Base-by-base conservation (phyloP, 2,888 invertebrate species). In the Amphipoea lucens region DNA sequence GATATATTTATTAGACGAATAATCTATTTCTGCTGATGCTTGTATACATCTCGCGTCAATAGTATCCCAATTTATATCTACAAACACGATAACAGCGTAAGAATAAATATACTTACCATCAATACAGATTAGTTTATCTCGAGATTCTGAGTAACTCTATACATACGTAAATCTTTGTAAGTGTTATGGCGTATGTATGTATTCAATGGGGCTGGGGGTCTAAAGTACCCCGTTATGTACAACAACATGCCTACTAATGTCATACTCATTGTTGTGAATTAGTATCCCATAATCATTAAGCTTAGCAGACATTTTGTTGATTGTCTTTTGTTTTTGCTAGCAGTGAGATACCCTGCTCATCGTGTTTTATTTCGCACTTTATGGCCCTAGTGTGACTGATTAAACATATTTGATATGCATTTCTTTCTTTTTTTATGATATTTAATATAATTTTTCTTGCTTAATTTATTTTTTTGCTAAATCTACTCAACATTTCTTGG, bases 41-140 rank as follows among this genome's bases (percentile, higher is more conserved):
- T 40, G 60, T 57, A 60, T 78, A 84, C 60, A 74, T 78, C 51
- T 65, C 12, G n/a, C 2, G 11, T 36, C 65, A 54, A 40, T 60
- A 40, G 62, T 57, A n/a, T 48, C 40, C 42, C 70, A 17, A 83
- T 78, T 74, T 83, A 68, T 83, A 60, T 45, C 20, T 45, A 73
- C 63, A 66, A 67, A 63, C 48, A 63, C 23, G 65, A 57, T 83
- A 63, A 73, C 29, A 40, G 17, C 12, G 36, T 23, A 57, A 42
- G 29, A 69, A 73, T 74, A 83, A 74, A 84, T 74, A 82, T 51
- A 76, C 36, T 36, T 36, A 36, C 54, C 20, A 75, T 68, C 29
- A 63, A 73, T 67, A 70, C 23, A 9, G 57, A 71, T 77, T 83
- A 71, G 78, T 82, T 82, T 83, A 76, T 82, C 70, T 72, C 12